Conservation (phyloP, 2,113 vertebrate species). For the Candoia aspera region DNA sequence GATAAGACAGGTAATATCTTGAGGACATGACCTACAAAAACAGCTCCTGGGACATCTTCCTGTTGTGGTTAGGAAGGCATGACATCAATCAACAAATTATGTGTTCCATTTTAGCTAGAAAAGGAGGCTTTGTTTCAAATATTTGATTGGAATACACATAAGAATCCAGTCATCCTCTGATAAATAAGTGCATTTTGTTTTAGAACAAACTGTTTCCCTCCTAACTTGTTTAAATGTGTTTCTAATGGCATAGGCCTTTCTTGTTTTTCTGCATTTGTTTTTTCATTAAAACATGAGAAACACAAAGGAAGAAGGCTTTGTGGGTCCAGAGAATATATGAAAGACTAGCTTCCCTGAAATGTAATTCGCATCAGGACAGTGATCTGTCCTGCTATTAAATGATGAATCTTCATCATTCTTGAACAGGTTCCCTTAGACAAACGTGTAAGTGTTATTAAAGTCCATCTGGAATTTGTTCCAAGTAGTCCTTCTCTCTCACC, state of each 20-base stretch:
- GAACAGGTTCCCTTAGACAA: constrained; percentile 74
- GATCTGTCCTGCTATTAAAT: constrained; percentile 69
- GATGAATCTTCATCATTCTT: constrained; percentile 76
- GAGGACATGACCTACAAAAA: not conserved
- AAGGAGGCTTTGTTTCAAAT: constrained; percentile 14
- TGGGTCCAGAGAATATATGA: constrained; percentile 57
- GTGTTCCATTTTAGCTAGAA: constrained; percentile 17
- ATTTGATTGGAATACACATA: constrained; percentile 46
- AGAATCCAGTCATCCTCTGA: constrained; percentile 8
- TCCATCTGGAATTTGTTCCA: constrained; percentile 83
- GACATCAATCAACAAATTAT: constrained; percentile 26
- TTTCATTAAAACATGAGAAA: constrained; percentile 55
- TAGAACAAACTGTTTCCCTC: constrained; percentile 56
- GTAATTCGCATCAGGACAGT: constrained; percentile 66
- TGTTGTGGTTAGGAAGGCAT: not conserved
- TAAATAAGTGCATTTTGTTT: not conserved
- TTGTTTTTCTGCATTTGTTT: constrained; percentile 35
- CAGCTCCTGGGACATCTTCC: not conserved
- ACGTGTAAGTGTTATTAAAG: constrained; percentile 76
- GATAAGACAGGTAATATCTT: not conserved
- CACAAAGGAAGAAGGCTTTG: constrained; percentile 59
- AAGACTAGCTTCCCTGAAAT: constrained; percentile 68
- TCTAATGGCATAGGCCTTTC: constrained; percentile 46
- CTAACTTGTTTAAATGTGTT: constrained; percentile 65
- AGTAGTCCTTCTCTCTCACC: constrained; percentile 66